A percentile compares a stretch with the other conserved stretches of the same genome.
phyloP scores from a whole-genome alignment of 2,888 invertebrate species.

The Rhabditoides inermis region DNA sequence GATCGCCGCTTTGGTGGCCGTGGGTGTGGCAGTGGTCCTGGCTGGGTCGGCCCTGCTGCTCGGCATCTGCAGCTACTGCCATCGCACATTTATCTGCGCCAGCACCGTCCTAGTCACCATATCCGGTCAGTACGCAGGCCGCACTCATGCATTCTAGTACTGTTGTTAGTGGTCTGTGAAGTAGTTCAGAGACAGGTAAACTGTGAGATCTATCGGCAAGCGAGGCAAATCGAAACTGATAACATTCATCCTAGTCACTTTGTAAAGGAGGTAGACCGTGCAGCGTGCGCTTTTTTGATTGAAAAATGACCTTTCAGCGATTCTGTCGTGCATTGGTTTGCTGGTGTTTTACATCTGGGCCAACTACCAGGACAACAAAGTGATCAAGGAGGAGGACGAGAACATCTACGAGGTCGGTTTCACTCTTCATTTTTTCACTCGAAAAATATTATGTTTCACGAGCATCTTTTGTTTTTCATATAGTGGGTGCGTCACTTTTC shows the following conservation, averaged over 20 bases:
- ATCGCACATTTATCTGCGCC: slow-evolving; percentile 32
- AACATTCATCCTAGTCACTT: no score
- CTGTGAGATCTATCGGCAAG: no score
- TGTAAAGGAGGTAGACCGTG: no score
- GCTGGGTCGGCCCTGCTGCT: slow-evolving; percentile 23
- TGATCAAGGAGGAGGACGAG: slow-evolving; percentile 47
- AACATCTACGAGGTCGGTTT: slow-evolving; percentile 40
- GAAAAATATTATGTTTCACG: background rate
- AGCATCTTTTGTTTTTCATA: no score
- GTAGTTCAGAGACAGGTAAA: no score
- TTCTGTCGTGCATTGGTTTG: slow-evolving; percentile 33
- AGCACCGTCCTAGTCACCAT: slow-evolving; percentile 40
- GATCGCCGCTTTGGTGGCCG: slow-evolving; percentile 42
- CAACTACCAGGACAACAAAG: slow-evolving; percentile 49
- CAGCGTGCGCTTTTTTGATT: no score
- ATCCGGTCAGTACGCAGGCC: slow-evolving; percentile 35
- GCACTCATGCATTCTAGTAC: no score
- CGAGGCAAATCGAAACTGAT: no score
- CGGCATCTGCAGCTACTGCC: slow-evolving; percentile 34
- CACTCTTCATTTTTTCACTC: background rate
- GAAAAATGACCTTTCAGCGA: no score
- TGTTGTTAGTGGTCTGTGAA: no score
- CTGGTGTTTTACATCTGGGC: slow-evolving; percentile 44
- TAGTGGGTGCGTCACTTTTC: no score
- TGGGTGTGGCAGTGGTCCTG: slow-evolving; percentile 33